Evolutionary conservation across 2,113 vertebrate genomes (phyloP), one percentile per base, ranked within the genome.

Genomic region (Crocuta crocuta): DNA sequence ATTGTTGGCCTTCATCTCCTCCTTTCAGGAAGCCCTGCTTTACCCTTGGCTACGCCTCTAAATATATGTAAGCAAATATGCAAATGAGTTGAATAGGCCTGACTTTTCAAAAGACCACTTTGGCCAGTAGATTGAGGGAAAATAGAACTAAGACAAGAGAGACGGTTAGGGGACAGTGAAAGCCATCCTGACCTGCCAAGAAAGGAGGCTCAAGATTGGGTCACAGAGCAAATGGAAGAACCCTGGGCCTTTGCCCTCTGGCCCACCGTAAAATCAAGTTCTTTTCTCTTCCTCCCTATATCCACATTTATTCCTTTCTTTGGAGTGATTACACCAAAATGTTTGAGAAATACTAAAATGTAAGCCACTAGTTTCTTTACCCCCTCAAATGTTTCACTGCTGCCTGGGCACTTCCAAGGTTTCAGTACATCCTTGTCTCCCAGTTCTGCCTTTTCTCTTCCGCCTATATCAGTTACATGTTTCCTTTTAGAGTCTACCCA

Each of bases 401-500:
- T 85, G 4, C 91, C 70, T 95, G 28, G 80, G 31, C 6, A 21
- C 19, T 65, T 21, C 45, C n/a, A 87, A 43, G 7, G 4, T 93
- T 91, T 91, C 63, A 70, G n/a, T 19, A 63, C 23, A 43, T 86
- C 12, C 63, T 95, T 92, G 21, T 48, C 35, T 97, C 74, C 24
- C 1, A 82, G 35, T 70, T 87, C 93, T 93, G 5, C 71, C 55
- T 43, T 79, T 11, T 80, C 55, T 39, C 80, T 95, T 96, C 50
- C 63, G 4, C n/a, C 61, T 5, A 15, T 7, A 84, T 11, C 9
- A 15, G 55, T 43, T 48, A 58, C 48, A 28, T 45, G 26, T 55
- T 86, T 89, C 24, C 35, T 92, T 95, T 61, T 79, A 35, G 23
- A 74, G 65, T 90, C 17, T n/a, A 5, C 55, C 33, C 48, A 88